phyloP scores from a whole-genome alignment of 2,113 vertebrate species.

The Corvus moneduloides region DNA sequence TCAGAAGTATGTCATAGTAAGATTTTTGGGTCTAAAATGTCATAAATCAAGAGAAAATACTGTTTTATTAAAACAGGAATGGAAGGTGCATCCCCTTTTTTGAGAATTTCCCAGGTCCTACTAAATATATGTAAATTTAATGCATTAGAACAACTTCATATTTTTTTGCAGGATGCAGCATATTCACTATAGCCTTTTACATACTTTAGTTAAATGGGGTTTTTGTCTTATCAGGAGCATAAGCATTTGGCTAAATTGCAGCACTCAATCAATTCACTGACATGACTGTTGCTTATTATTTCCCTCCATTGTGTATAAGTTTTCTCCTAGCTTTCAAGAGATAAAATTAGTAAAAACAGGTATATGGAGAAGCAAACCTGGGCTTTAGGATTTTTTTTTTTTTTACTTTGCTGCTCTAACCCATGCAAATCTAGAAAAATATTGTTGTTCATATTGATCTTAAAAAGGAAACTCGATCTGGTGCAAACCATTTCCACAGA shows the following conservation, averaged over 20 bases:
- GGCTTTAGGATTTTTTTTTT: not conserved
- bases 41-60: not conserved
- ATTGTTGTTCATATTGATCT: not conserved
- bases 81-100: not conserved
- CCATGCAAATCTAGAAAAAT: not conserved
- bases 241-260: not conserved
- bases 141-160: not conserved
- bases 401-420: not conserved
- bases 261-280: not conserved
- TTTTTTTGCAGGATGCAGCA: not conserved
- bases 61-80: not conserved
- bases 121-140: not conserved
- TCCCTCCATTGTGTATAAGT: not conserved
- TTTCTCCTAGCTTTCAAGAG: not conserved
- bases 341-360: not conserved
- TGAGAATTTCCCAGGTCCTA: not conserved
- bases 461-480: not conserved
- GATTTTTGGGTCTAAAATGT: not conserved
- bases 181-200: not conserved
- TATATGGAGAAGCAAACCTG: not conserved
- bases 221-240: not conserved
- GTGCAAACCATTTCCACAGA: not conserved
- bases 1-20: not conserved
- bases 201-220: not conserved
- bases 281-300: not conserved